Evolutionary conservation across 2,113 vertebrate genomes (phyloP).

Genomic region (Anser brachyrhynchus): DNA sequence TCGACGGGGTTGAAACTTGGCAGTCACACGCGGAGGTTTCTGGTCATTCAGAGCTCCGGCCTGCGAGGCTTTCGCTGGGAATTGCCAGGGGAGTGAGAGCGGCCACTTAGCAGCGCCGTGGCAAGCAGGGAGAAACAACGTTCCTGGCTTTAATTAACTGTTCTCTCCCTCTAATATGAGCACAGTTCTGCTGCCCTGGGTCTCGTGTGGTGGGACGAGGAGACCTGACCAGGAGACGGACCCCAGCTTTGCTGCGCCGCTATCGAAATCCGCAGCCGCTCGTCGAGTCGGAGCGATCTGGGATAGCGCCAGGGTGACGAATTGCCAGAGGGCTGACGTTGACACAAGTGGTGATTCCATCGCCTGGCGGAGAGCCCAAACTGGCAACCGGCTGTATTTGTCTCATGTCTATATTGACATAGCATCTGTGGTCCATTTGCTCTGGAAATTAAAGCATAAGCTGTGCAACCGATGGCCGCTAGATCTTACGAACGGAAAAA

Average conservation of each 20-base stretch:
- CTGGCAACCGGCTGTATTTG: slow-evolving; percentile 45
- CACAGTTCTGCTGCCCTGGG: background rate
- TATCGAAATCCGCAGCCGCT: background rate
- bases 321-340: slow-evolving; percentile 58
- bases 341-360: slow-evolving; percentile 57
- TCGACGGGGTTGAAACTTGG: background rate
- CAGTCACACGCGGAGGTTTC: background rate
- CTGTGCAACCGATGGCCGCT: background rate
- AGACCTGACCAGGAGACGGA: background rate
- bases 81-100: background rate
- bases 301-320: slow-evolving; percentile 28
- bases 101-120: accelerated
- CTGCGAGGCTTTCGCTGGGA: background rate
- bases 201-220: background rate
- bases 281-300: background rate
- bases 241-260: background rate
- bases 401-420: slow-evolving; percentile 68
- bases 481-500: background rate
- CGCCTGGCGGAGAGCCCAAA: slow-evolving; percentile 40
- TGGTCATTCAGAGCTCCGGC: background rate
- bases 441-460: slow-evolving; percentile 63
- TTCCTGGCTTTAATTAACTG: background rate
- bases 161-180: background rate
- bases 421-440: slow-evolving; percentile 67
- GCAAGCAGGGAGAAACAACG: background rate